Base-by-base conservation (phyloP, 2,797 vertebrate genomes). In the Phalanger gymnotis region DNA sequence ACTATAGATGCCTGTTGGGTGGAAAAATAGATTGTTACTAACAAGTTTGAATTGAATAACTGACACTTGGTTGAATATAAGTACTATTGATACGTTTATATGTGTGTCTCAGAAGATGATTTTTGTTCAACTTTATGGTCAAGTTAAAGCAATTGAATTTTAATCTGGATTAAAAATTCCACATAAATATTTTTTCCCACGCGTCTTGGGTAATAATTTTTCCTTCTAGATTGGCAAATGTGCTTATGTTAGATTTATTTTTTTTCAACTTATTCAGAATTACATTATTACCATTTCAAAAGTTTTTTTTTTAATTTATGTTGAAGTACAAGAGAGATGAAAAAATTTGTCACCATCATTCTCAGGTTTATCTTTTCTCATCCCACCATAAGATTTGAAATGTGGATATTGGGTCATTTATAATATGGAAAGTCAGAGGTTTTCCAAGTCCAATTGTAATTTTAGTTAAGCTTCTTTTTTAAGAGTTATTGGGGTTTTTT, bases 91-190 rank as follows among this genome's bases (percentile, higher is more conserved):
- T 96, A 95, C 52, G 53, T 95, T 97, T 96, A 94, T 90, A 96
- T 87, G 81, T 97, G 92, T 96, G 31, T 94, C 31, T 95, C 90
- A 57, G 97, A 95, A 93, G 93, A 96, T 93, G 90, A n/a, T 0
- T 0, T 95, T 93, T 97, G 96, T 97, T 97, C 94, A 95, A 94
- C 91, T 96, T 87, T 96, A 96, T 96, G 95, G 81, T 95, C 93
- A 97, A 54, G 55, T 5, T 97, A n/a, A 53, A 93, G n/a, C 93
- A 92, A 22, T 92, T 91, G 22, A 34, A 54, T 94, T 96, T 95
- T 95, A 97, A 97, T 95, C 92, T 93, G 95, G 94, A 97, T 97
- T 98, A 98, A 97, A 97, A 97, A 94, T 91, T 93, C 96, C 97
- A 98, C 94, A 25, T 96, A 97, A 97, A 97, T 96, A 95, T 97